Conservation (phyloP, 2,888 invertebrate genomes). For the Drosophila rellima region DNA sequence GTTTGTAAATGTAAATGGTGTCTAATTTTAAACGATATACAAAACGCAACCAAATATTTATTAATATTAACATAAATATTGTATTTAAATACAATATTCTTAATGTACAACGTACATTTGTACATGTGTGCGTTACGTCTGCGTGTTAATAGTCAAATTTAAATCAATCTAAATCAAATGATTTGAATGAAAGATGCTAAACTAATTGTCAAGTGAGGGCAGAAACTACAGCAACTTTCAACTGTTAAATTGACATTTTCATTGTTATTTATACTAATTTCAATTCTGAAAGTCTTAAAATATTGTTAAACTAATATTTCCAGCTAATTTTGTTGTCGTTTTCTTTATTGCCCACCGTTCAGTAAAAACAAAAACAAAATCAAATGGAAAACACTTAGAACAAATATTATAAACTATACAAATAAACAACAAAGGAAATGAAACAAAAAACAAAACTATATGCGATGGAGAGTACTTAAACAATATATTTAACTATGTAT, state of each 20-base stretch:
- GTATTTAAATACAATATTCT: slow-evolving; percentile 49
- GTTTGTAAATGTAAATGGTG: slow-evolving; percentile 70
- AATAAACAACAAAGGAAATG: background rate
- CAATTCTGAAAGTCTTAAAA: slow-evolving; percentile 20
- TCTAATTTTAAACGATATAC: slow-evolving; percentile 56
- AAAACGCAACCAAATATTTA: slow-evolving; percentile 28
- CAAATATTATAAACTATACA: slow-evolving; percentile 21
- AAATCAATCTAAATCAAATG: slow-evolving; percentile 50
- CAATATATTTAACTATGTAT: slow-evolving; percentile 19
- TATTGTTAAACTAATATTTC: slow-evolving; percentile 40
- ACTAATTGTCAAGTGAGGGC: slow-evolving; percentile 14
- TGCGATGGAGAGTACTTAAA: slow-evolving; percentile 11
- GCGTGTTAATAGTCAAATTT: slow-evolving; percentile 67
- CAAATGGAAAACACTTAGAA: slow-evolving; percentile 9
- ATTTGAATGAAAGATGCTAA: slow-evolving; percentile 20
- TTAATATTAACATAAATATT: slow-evolving; percentile 30
- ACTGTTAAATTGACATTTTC: slow-evolving; percentile 37
- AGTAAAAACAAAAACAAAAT: slow-evolving; percentile 20
- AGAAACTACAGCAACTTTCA: slow-evolving; percentile 19
- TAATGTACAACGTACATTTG: slow-evolving; percentile 34
- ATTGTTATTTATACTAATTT: slow-evolving; percentile 32
- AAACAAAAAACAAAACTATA: slow-evolving; percentile 4
- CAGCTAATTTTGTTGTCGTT: slow-evolving; percentile 45
- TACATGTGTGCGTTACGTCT: slow-evolving; percentile 26
- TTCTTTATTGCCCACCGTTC: slow-evolving; percentile 61